Conservation (phyloP, 2,113 vertebrate genomes). For the Oryzias celebensis region DNA sequence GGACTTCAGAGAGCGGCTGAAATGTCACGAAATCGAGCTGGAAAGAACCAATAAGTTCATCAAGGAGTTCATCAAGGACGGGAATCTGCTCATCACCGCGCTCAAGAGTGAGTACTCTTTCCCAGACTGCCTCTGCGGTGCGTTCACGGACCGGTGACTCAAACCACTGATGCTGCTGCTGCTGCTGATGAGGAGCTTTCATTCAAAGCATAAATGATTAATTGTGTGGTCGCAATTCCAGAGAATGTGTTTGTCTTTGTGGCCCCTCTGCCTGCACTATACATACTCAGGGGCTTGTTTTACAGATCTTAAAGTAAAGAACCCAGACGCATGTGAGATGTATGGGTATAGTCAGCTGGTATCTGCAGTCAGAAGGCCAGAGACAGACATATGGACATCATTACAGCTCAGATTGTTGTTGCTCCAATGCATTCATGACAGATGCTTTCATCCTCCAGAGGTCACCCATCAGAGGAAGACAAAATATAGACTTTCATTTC, state of each 20-base stretch:
- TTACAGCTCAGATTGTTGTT: background rate
- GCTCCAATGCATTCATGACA: conserved; percentile 9
- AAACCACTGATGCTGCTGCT: background rate
- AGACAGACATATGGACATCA: conserved; percentile 9
- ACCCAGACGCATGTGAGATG: background rate
- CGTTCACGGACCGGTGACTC: background rate
- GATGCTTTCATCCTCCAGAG: background rate
- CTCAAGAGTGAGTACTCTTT: conserved; percentile 85
- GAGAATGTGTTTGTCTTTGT: too few relatives aligned
- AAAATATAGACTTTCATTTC: background rate
- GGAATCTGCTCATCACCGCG: conserved; percentile 89
- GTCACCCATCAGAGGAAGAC: background rate
- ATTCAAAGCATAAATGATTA: background rate
- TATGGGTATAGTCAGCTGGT: background rate
- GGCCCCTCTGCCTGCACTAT: background rate
- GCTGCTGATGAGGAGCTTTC: conserved; percentile 1
- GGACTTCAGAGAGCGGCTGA: conserved; percentile 94
- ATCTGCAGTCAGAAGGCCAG: background rate
- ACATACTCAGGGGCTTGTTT: conserved; percentile 5
- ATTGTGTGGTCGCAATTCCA: conserved; percentile 6
- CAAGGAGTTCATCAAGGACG: conserved; percentile 96
- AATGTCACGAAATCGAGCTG: conserved; percentile 93
- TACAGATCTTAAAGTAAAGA: background rate
- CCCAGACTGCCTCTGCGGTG: background rate
- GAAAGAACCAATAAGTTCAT: conserved; percentile 97